These are phyloP conservation scores for Ephydatia muelleri DNA, from an alignment of 37 sponge, comb jelly and placozoan genomes.

Conservation along the genomic window DNA sequence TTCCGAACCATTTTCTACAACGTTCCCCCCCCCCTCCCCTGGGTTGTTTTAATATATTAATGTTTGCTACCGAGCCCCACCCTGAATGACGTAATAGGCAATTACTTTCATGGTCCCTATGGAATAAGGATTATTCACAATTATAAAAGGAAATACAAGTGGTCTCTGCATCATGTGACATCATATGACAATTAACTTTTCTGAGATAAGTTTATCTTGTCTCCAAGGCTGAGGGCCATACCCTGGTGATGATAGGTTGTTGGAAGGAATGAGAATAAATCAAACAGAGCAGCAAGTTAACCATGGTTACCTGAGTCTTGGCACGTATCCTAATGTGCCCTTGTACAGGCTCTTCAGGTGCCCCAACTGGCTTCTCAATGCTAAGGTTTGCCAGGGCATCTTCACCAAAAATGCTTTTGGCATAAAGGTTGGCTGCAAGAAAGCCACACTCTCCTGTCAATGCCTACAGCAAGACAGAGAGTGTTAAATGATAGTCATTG, in stretches of 20 bases:
- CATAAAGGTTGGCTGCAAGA: conserved; percentile 98
- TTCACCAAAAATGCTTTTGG: conserved; percentile 96
- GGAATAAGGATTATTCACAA: neutral
- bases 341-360: conserved; percentile 58
- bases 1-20: too few relatives aligned
- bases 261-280: neutral
- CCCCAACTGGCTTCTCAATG: conserved; percentile 74
- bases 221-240: conserved; percentile 98
- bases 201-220: conserved; percentile 97
- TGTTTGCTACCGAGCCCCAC: too few relatives aligned
- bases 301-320: conserved; percentile 87
- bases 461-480: conserved; percentile 49
- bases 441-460: conserved; percentile 96
- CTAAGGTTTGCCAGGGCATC: conserved; percentile 98
- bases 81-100: too few relatives aligned
- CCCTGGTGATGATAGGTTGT: conserved; percentile 66
- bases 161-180: neutral
- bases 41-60: too few relatives aligned
- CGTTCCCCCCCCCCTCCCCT: too few relatives aligned
- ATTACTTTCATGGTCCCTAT: too few relatives aligned
- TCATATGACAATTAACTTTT: conserved; percentile 38
- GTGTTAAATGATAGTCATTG: neutral
- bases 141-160: neutral
- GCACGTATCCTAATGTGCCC: conserved; percentile 98
- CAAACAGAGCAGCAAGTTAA: neutral